phyloP scores from a whole-genome alignment of 2,888 invertebrate genomes.

The Smittia sp. region DNA sequence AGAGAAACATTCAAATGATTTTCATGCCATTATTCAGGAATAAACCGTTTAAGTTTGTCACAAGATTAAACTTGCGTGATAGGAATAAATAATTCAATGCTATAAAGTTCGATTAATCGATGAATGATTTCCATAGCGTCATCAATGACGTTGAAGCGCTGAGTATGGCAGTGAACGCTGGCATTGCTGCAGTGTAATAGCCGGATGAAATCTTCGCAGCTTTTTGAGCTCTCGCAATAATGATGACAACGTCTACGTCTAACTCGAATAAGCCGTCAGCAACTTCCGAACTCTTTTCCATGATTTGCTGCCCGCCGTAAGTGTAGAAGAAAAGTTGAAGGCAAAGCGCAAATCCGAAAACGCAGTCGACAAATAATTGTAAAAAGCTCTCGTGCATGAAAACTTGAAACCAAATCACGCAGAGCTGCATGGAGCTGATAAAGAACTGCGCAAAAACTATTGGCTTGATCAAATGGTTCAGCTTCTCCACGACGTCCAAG shows the following conservation, averaged over 20 bases:
- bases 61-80: too few species aligned
- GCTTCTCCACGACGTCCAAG: not conserved
- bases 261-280: not conserved
- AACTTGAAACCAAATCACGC: conserved; percentile 39
- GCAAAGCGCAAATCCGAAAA: not conserved
- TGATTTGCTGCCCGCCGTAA: conserved; percentile 28
- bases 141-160: not conserved
- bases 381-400: not conserved
- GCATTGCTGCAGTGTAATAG: not conserved
- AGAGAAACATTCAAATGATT: too few species aligned
- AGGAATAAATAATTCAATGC: too few species aligned
- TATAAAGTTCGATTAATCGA: too few species aligned
- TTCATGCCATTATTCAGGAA: too few species aligned
- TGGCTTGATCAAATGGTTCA: conserved; percentile 17
- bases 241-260: not conserved
- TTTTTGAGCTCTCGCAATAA: not conserved
- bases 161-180: not conserved
- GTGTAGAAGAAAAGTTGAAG: conserved; percentile 38
- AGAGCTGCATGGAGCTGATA: conserved; percentile 26
- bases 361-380: not conserved
- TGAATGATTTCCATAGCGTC: not conserved
- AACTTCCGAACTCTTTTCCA: not conserved
- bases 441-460: conserved; percentile 34
- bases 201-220: not conserved
- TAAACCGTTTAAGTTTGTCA: too few species aligned